Percentiles rank a stretch among this genome's conserved stretches.
These are phyloP conservation scores for Galerucella pusilla DNA, from an alignment of 2,888 invertebrate genomes.

Conservation along the genomic window DNA sequence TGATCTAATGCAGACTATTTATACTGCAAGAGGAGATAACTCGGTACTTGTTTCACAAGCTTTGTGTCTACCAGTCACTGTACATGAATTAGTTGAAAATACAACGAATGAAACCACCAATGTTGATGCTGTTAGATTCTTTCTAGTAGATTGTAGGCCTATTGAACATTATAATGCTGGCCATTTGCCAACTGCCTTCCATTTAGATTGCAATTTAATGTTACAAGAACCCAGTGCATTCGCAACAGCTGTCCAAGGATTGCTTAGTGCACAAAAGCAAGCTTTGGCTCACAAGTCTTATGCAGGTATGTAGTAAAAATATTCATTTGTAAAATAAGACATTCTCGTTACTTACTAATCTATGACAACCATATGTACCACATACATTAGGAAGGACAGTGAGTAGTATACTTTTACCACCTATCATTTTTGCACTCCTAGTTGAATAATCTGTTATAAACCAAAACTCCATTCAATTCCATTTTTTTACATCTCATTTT, in stretches of 20 bases:
- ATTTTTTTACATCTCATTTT: not conserved
- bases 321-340: no score
- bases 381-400: no score
- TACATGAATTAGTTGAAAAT: constrained; percentile 90
- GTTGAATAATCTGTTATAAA: no score
- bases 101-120: constrained; percentile 74
- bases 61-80: constrained; percentile 95
- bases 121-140: constrained; percentile 80
- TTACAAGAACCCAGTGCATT: constrained; percentile 96
- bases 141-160: constrained; percentile 96
- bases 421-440: no score
- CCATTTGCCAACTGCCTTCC: constrained; percentile 97
- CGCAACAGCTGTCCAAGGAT: constrained; percentile 91
- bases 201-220: constrained; percentile 97
- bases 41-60: constrained; percentile 76
- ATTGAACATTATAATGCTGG: constrained; percentile 97
- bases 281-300: constrained; percentile 87
- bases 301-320: constrained; percentile 67
- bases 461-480: no score
- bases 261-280: constrained; percentile 89
- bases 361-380: no score
- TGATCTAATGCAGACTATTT: constrained; percentile 78
- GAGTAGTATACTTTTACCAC: no score
- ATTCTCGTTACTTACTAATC: no score
- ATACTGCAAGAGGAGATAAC: constrained; percentile 56